Conservation (phyloP, 2,113 vertebrate genomes). For the Promerops cafer region DNA sequence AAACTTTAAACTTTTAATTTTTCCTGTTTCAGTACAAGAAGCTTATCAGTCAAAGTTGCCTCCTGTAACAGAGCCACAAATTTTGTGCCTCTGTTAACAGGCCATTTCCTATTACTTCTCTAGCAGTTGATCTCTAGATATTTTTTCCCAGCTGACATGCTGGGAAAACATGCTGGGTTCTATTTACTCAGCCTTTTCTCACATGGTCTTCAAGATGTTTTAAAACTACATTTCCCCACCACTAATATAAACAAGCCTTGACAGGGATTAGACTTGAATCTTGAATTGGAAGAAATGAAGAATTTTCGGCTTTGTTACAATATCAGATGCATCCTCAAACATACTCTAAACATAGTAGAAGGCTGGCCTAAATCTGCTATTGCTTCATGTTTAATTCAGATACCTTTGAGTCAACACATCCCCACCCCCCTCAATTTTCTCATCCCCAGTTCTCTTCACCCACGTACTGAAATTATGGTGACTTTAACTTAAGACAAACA, state of each 20-base stretch:
- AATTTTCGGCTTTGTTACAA: neutral
- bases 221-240: neutral
- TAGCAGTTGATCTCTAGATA: neutral
- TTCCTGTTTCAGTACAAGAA: too few species aligned
- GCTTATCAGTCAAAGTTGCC: neutral
- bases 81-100: neutral
- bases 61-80: neutral
- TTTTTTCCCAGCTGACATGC: neutral
- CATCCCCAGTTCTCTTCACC: neutral
- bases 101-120: neutral
- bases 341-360: conserved; percentile 6
- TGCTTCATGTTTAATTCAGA: conserved; percentile 37
- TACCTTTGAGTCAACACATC: neutral
- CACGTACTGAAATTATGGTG: neutral
- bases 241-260: neutral
- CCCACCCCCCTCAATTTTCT: neutral
- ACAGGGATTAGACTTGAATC: neutral
- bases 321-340: neutral
- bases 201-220: neutral
- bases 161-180: too few species aligned
- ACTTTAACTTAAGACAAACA: neutral
- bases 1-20: too few species aligned
- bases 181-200: neutral
- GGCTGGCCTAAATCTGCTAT: conserved; percentile 12
- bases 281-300: neutral